phyloP scores from a whole-genome alignment of 2,113 vertebrate genomes.

The Ceyx cyanopectus region DNA sequence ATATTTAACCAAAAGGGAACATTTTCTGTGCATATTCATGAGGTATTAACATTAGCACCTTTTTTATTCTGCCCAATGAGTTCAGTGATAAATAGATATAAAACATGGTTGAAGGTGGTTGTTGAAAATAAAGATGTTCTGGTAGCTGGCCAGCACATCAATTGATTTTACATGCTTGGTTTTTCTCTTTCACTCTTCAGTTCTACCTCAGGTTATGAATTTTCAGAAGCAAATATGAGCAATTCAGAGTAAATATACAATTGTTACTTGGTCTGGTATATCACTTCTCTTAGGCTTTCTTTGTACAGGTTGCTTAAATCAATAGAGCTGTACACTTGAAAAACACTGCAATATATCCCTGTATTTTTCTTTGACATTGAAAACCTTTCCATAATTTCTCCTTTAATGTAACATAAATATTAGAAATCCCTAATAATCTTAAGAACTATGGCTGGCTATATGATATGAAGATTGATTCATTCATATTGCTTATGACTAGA shows the following conservation, averaged over 20 bases:
- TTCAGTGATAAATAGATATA: constrained; percentile 34
- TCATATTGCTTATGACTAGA: not conserved
- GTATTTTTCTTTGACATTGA: not conserved
- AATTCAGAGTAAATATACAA: constrained; percentile 33
- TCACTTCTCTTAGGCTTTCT: not conserved
- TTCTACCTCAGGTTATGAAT: constrained; percentile 9
- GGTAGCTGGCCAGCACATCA: not conserved
- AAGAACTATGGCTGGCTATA: not conserved
- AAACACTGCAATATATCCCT: not conserved
- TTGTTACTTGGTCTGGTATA: not conserved
- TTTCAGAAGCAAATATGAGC: constrained; percentile 29
- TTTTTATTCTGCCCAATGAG: constrained; percentile 13
- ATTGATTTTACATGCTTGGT: constrained; percentile 11
- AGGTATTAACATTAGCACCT: not conserved
- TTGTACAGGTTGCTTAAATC: not conserved
- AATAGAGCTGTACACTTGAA: not conserved
- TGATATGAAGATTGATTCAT: not conserved
- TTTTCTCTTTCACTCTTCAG: constrained; percentile 12
- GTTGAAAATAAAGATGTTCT: constrained; percentile 32
- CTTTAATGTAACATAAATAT: not conserved
- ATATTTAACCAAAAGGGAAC: constrained; percentile 17
- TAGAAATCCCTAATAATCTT: not conserved
- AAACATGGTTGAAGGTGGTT: not conserved
- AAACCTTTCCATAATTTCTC: not conserved
- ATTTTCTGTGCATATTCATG: constrained; percentile 9